Evolutionary conservation across 2,888 invertebrate species (phyloP).

Genomic region (Trichogramma dendrolimi): DNA sequence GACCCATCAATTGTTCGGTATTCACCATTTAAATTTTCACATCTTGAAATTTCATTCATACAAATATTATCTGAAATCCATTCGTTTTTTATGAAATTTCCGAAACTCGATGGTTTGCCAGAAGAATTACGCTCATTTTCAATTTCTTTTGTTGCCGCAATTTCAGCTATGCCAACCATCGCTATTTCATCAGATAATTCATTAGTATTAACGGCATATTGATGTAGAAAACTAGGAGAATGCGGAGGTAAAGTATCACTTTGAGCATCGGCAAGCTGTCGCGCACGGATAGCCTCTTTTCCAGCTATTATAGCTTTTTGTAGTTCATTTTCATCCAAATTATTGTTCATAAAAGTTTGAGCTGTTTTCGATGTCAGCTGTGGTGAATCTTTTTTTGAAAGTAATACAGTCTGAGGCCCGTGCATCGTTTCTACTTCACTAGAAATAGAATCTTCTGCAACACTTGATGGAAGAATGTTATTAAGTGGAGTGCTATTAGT

Average conservation of each 20-base stretch:
- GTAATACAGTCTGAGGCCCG: too few relatives aligned
- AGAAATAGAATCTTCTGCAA: too few relatives aligned
- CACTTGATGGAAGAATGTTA: too few relatives aligned
- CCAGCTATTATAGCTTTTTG: slow-evolving; percentile 58
- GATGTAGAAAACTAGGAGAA: slow-evolving; percentile 68
- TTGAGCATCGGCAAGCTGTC: slow-evolving; percentile 57
- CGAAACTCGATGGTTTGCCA: slow-evolving; percentile 38
- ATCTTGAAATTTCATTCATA: neutral
- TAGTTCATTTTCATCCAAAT: slow-evolving; percentile 45
- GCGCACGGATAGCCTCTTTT: slow-evolving; percentile 57
- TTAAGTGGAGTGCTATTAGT: too few relatives aligned
- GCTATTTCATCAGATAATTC: slow-evolving; percentile 61
- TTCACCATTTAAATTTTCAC: slow-evolving; percentile 38
- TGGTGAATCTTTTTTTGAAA: too few relatives aligned
- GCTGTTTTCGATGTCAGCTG: too few relatives aligned
- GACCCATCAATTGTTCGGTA: slow-evolving; percentile 70
- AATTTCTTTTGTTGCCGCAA: slow-evolving; percentile 64
- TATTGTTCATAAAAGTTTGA: too few relatives aligned
- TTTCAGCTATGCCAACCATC: slow-evolving; percentile 64
- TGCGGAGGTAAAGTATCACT: slow-evolving; percentile 55
- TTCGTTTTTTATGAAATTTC: slow-evolving; percentile 41
- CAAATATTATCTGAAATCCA: slow-evolving; percentile 32
- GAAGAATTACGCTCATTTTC: slow-evolving; percentile 49
- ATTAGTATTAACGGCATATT: slow-evolving; percentile 65
- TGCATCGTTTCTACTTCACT: too few relatives aligned